These are phyloP conservation scores for Atta colombica DNA, from an alignment of 1,140 invertebrate species.

Conservation along the genomic window DNA sequence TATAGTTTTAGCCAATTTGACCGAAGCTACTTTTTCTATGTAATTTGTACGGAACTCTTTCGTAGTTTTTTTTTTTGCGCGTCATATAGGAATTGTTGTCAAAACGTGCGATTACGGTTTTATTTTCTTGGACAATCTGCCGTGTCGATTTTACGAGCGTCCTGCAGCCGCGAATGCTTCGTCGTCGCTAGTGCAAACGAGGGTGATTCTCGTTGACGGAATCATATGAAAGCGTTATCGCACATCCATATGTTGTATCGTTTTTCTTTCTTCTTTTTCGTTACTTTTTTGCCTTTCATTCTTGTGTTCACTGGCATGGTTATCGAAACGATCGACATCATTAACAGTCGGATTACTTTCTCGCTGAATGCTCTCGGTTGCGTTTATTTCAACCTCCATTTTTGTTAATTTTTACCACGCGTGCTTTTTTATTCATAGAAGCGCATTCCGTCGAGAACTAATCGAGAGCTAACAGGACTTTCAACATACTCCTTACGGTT, in stretches of 20 bases:
- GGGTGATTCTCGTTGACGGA: slow-evolving; percentile 41
- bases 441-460: neutral
- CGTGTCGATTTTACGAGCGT: slow-evolving; percentile 56
- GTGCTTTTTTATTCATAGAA: slow-evolving; percentile 22
- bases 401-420: slow-evolving; percentile 10
- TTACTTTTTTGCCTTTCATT: slow-evolving; percentile 6
- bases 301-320: neutral
- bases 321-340: slow-evolving; percentile 32
- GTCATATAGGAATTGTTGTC: neutral
- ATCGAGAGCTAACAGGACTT: neutral
- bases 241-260: slow-evolving; percentile 8
- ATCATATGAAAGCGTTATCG: slow-evolving; percentile 29
- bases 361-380: neutral
- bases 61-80: neutral
- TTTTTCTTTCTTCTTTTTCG: neutral
- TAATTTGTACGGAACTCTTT: neutral
- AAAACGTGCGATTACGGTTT: slow-evolving; percentile 36
- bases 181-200: slow-evolving; percentile 31
- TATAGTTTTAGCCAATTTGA: too few relatives aligned
- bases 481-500: neutral
- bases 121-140: slow-evolving; percentile 50
- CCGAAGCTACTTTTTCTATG: too few relatives aligned
- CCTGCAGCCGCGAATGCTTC: neutral
- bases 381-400: neutral
- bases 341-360: slow-evolving; percentile 37